Conservation (phyloP, 1,140 invertebrate species). For the Rhynchophorus ferrugineus region DNA sequence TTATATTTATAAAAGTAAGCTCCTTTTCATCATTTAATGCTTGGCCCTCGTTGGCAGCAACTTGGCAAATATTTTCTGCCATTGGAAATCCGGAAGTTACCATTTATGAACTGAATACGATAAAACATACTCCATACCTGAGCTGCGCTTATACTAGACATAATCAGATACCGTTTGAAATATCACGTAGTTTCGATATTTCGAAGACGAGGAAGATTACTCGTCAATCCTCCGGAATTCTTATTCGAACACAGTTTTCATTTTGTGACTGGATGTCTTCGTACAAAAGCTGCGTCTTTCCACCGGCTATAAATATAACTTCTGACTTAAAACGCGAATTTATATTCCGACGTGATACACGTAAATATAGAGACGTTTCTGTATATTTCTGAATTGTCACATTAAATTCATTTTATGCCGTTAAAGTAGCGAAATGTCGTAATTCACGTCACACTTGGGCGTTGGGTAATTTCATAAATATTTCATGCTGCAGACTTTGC, state of each 20-base stretch:
- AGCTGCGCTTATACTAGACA: no score
- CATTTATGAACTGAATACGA: no score
- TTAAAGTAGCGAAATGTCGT: constrained; percentile 3
- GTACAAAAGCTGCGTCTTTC: not conserved
- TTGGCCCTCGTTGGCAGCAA: no score
- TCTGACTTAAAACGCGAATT: not conserved
- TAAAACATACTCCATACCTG: no score
- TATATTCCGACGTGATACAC: not conserved
- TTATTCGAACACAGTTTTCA: not conserved
- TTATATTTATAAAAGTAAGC: no score
- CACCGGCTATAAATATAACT: not conserved
- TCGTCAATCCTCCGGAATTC: no score
- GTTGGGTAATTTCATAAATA: constrained; percentile 15
- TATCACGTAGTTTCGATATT: no score
- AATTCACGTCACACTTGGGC: constrained; percentile 12
- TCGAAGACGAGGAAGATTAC: no score
- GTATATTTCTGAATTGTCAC: constrained; percentile 7
- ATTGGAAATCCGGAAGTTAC: no score
- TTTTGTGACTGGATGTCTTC: not conserved
- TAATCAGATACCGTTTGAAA: no score
- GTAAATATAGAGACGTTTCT: constrained; percentile 3
- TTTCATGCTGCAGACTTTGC: constrained; percentile 9
- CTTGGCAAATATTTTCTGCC: no score
- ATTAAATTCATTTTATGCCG: constrained; percentile 11
- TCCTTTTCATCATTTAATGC: no score